These are phyloP conservation scores for Syndactyla subalaris DNA, from an alignment of 2,797 vertebrate species.

Conservation along the genomic window DNA sequence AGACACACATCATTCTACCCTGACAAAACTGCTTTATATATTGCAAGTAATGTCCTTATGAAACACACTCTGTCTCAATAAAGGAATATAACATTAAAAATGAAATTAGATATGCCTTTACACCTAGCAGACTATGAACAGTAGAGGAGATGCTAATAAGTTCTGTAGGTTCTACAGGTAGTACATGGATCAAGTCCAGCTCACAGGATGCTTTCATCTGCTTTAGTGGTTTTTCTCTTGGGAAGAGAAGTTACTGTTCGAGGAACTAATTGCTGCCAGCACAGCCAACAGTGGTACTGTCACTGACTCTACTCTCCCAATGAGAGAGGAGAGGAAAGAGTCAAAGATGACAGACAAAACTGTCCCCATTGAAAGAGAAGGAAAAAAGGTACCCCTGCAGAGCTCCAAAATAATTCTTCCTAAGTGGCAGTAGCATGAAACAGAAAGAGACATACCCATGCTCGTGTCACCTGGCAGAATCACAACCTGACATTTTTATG, in stretches of 20 bases:
- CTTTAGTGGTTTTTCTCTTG: background rate
- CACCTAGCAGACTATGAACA: background rate
- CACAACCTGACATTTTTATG: background rate
- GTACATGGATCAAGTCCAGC: background rate
- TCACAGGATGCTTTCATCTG: background rate
- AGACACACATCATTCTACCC: background rate
- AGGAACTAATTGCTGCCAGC: conserved; percentile 4
- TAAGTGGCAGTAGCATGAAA: background rate
- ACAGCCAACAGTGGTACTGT: background rate
- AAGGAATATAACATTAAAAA: conserved; percentile 35
- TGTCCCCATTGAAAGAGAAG: background rate
- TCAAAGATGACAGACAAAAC: background rate
- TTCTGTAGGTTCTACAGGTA: conserved; percentile 28
- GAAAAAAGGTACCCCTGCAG: background rate
- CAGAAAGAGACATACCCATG: background rate
- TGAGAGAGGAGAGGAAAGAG: background rate
- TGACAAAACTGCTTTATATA: background rate
- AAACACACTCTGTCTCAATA: conserved; percentile 22
- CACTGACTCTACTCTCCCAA: background rate
- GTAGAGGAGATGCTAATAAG: background rate
- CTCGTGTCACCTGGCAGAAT: background rate
- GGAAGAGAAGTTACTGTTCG: background rate
- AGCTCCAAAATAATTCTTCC: background rate
- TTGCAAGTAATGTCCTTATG: background rate
- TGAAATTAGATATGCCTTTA: conserved; percentile 24